Base-by-base conservation (phyloP, 2,797 vertebrate genomes). In the Crenichthys baileyi region DNA sequence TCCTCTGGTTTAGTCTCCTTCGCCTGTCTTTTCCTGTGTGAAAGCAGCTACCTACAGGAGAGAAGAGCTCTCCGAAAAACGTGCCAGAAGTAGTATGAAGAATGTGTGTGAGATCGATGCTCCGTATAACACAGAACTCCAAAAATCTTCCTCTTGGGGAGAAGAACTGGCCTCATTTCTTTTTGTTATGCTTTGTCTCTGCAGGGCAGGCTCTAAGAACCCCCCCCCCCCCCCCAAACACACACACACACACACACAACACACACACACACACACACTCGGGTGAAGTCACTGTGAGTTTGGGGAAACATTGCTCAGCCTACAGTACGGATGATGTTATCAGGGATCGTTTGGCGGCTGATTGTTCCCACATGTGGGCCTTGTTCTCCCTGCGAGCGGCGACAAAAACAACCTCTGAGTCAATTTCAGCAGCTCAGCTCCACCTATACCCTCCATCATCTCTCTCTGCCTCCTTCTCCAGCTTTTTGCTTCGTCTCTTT, bases 281-380 rank as follows among this genome's bases (percentile, higher is more conserved):
- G 26, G 20, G 48, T 72, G n/a, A 53, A 36, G 70, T 31, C 84
- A 77, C 78, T 29, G 78, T 68, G 82, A 78, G 81, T 89, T 87
- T 81, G 90, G 86, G 18, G 89, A 88, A 93, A 91, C 85, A 84
- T 41, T 83, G 89, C 79, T 85, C 84, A 72, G 90, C 84, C 90
- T 88, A 71, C 76, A 58, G 78, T 26, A 79, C 80, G 85, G 89
- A 94, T 95, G 94, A 95, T 94, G 94, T 91, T 95, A 95, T 95
- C 94, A 93, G 91, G 93, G 93, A 93, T 90, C 61, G 51, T 93
- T 94, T 94, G 85, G 84, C 53, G 79, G 82, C 18, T 95, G 94
- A 96, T 95, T 89, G 91, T 92, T 96, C 95, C 95, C 95, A 96
- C 92, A 96, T 96, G 95, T 94, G 86, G 80, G 76, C 83, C 78